Evolutionary conservation across 2,113 vertebrate genomes (phyloP), one percentile per base, ranked within the genome.

Genomic region (Madoqua kirkii): DNA sequence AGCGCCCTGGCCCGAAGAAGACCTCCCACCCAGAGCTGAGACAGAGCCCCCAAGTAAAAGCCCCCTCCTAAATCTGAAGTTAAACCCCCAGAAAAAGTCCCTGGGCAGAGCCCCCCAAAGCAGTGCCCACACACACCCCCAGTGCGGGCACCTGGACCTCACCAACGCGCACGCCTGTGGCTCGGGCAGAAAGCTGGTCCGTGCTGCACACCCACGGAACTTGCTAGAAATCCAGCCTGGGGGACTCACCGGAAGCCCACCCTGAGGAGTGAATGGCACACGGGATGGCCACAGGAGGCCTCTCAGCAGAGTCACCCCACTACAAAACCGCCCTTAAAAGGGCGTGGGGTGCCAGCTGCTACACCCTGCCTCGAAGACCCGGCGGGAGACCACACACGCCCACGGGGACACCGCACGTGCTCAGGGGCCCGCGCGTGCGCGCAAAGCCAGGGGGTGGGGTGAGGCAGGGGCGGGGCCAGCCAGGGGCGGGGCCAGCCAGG

Each of bases 161-260:
- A 84, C 13, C 4, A 5, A 12, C 25, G 25, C 12, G 25, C 40
- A 1, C 0, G 11, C 13, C 50, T 10, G 25, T 1, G 13, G 33
- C 59, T 74, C 52, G 2, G 3, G 11, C 29, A 8, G 4, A 0
- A 43, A 12, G 25, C 2, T 1, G 21, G 1, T 4, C 92, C 21
- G 8, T 0, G 36, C 52, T 29, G 27, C 60, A 76, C 17, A 3
- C 45, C 16, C 0, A 17, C 0, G 2, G 25, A 78, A 50, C 36
- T 27, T 55, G 14, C 76, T 16, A 64, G 54, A 95, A 92, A 48
- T 15, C 31, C 62, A 55, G 36, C 85, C 83, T 48, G 83, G 6
- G 31, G 83, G 14, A 48, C 76, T 84, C 48, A 92, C 93, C 93
- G 11, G 92, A 87, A 87, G 23, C n/a, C 83, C 31, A 17, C 71